Evolutionary conservation across 2,113 vertebrate genomes (phyloP).

Genomic region (Raja brachyura): DNA sequence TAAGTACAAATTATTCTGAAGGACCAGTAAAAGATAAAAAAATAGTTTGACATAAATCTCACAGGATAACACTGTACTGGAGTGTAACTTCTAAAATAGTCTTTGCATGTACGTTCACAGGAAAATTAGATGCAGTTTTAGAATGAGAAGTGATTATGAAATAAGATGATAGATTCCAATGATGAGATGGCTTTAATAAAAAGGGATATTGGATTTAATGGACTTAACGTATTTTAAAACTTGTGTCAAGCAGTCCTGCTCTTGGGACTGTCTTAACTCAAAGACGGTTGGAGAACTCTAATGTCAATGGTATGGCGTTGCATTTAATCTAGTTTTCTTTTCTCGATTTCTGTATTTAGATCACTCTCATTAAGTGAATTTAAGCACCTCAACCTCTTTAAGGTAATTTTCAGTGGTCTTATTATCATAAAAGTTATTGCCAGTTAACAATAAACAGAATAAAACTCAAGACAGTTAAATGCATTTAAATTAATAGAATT

Average conservation of each 20-base stretch:
- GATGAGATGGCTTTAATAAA: neutral
- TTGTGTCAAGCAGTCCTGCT: neutral
- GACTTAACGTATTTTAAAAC: neutral
- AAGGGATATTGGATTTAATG: neutral
- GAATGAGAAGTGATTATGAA: neutral
- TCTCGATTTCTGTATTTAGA: neutral
- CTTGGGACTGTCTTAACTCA: neutral
- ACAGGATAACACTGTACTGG: too few relatives aligned
- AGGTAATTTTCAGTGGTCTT: neutral
- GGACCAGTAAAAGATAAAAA: neutral
- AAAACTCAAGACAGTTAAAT: neutral
- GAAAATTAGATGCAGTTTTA: neutral
- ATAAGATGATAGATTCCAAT: neutral
- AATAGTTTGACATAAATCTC: neutral
- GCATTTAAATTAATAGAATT: too few relatives aligned
- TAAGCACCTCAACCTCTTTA: neutral
- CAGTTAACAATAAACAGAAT: neutral
- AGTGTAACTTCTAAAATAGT: neutral
- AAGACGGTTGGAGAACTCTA: neutral
- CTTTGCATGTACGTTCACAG: too few relatives aligned
- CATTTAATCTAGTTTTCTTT: neutral
- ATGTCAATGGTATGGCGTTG: neutral
- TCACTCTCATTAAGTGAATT: neutral
- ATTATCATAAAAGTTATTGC: neutral
- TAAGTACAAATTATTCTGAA: neutral